phyloP scores from a whole-genome alignment of 2,113 vertebrate genomes.

The Notarius quadriscutis region DNA sequence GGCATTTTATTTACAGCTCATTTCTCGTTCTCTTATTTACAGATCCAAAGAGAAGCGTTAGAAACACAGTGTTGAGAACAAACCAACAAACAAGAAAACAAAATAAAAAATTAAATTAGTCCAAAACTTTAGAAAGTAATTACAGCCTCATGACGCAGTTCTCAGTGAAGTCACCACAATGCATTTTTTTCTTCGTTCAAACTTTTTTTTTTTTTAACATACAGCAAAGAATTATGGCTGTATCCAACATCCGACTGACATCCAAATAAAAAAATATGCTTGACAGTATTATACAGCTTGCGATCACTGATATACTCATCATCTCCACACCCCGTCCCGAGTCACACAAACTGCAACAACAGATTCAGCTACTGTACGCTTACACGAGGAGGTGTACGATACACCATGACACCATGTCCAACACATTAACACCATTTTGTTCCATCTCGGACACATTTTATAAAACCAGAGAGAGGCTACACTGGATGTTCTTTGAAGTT shows the following conservation, averaged over 20 bases:
- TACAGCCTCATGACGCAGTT: slow-evolving; percentile 67
- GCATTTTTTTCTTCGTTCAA: slow-evolving; percentile 71
- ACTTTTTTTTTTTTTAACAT: slow-evolving; percentile 55
- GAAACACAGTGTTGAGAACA: slow-evolving; percentile 78
- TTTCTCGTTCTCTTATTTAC: slow-evolving; percentile 85
- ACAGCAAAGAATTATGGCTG: slow-evolving; percentile 60
- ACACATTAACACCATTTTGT: slow-evolving; percentile 43
- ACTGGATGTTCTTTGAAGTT: slow-evolving; percentile 32
- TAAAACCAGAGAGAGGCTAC: slow-evolving; percentile 10
- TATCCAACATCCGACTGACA: slow-evolving; percentile 58
- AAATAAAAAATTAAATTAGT: slow-evolving; percentile 66
- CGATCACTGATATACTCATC: slow-evolving; percentile 52
- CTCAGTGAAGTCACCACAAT: slow-evolving; percentile 73
- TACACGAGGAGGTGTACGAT: neutral
- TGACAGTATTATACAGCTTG: slow-evolving; percentile 62
- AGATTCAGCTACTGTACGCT: slow-evolving; percentile 27
- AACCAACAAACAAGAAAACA: slow-evolving; percentile 61
- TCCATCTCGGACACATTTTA: slow-evolving; percentile 16
- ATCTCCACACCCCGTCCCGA: neutral
- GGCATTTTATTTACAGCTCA: slow-evolving; percentile 95
- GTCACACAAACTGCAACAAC: slow-evolving; percentile 20
- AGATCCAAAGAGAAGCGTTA: slow-evolving; percentile 89
- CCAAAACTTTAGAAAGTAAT: slow-evolving; percentile 70
- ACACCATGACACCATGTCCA: slow-evolving; percentile 22
- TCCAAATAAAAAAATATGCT: slow-evolving; percentile 55